A percentile compares a stretch with the other conserved stretches of the same genome.
These are phyloP conservation scores for Pseudoips prasinana DNA, from an alignment of 2,888 invertebrate genomes.

Conservation along the genomic window DNA sequence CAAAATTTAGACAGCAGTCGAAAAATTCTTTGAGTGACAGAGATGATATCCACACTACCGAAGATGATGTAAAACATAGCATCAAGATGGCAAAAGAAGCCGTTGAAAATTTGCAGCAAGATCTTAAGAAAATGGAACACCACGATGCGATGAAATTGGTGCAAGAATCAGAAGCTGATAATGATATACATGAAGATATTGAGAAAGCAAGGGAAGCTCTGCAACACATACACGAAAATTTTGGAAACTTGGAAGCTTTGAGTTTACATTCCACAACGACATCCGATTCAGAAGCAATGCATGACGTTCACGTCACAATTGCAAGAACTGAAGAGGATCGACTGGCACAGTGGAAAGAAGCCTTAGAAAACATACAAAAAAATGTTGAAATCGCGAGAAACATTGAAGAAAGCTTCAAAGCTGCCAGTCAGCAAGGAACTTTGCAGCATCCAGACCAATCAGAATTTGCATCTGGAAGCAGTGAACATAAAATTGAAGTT, in stretches of 20 bases:
- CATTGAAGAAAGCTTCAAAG: conserved; percentile 61
- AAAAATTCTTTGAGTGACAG: conserved; percentile 35
- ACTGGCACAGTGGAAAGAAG: conserved; percentile 64
- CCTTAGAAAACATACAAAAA: conserved; percentile 52
- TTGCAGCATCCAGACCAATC: conserved; percentile 17
- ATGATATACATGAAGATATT: conserved; percentile 56
- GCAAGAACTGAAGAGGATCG: conserved; percentile 51
- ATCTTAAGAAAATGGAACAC: conserved; percentile 51
- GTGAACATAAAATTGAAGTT: conserved; percentile 13
- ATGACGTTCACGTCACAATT: conserved; percentile 33
- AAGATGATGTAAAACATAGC: conserved; percentile 60
- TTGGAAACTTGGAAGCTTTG: conserved; percentile 52
- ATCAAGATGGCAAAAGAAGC: conserved; percentile 67
- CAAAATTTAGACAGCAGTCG: conserved; percentile 35
- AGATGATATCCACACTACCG: conserved; percentile 31
- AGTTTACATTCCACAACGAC: conserved; percentile 39
- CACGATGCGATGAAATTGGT: conserved; percentile 31
- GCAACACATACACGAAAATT: conserved; percentile 55
- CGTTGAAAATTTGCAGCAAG: conserved; percentile 60
- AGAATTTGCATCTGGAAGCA: conserved; percentile 7
- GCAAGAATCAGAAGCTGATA: conserved; percentile 41
- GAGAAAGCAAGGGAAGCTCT: conserved; percentile 58
- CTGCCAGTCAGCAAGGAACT: conserved; percentile 16
- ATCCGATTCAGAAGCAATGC: conserved; percentile 36
- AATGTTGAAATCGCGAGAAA: conserved; percentile 58